phyloP scores from a whole-genome alignment of 1,140 invertebrate genomes.

The Trichonephila inaurata region DNA sequence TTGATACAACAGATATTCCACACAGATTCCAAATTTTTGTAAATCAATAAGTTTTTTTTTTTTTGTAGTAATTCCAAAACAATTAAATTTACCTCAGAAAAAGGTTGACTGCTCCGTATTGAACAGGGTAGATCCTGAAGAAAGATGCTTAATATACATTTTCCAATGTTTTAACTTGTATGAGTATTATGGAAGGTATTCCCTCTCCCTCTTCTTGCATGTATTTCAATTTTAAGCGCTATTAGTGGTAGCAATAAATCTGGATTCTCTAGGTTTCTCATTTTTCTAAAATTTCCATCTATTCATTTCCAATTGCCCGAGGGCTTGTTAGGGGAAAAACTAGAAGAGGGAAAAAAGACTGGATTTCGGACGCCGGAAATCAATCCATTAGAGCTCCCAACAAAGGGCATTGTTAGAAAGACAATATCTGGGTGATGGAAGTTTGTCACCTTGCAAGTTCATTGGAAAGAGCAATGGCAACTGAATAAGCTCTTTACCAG shows the following conservation, averaged over 20 bases:
- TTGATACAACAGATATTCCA: background rate
- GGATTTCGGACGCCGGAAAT: conserved; percentile 22
- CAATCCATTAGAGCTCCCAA: conserved; percentile 48
- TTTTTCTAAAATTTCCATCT: background rate
- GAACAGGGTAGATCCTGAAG: background rate
- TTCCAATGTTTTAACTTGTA: too few species aligned
- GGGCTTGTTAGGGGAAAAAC: background rate
- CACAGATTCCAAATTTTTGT: background rate
- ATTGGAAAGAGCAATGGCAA: background rate
- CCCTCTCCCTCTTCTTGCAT: background rate
- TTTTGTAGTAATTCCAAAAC: background rate
- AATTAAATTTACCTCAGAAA: background rate
- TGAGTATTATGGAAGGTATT: background rate
- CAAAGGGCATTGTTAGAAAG: conserved; percentile 47
- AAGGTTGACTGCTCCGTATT: background rate
- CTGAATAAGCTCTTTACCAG: background rate
- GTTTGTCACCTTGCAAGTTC: background rate
- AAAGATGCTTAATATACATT: too few species aligned
- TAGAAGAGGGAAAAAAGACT: background rate
- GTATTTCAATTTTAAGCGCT: background rate
- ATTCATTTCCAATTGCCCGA: background rate
- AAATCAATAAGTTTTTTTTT: background rate
- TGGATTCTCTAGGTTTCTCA: background rate
- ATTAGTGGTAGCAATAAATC: background rate
- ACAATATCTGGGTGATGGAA: background rate